Conservation (phyloP, 2,797 vertebrate genomes). For the Ficedula albicollis region DNA sequence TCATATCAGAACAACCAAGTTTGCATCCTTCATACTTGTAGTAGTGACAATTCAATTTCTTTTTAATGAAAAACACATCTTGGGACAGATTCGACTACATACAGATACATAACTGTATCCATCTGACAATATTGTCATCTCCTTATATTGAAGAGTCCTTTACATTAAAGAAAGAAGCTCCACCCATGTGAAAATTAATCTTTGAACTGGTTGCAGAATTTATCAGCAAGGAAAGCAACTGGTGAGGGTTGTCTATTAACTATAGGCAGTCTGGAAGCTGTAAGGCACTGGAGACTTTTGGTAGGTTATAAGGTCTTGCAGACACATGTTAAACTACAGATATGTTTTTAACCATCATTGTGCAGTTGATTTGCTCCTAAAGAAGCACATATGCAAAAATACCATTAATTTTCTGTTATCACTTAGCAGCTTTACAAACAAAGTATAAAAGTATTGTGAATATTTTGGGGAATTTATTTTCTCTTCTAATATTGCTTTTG, state of each 20-base stretch:
- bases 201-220: not conserved
- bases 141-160: not conserved
- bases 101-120: not conserved
- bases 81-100: not conserved
- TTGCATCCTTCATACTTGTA: not conserved
- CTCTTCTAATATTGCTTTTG: not conserved
- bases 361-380: not conserved
- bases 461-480: not conserved
- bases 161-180: not conserved
- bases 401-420: not conserved
- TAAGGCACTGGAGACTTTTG: not conserved
- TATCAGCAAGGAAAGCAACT: not conserved
- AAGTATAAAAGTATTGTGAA: not conserved
- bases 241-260: not conserved
- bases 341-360: not conserved
- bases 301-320: not conserved
- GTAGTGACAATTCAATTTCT: not conserved
- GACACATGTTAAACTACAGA: not conserved
- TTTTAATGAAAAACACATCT: not conserved
- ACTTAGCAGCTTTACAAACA: not conserved
- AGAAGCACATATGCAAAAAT: not conserved
- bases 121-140: not conserved
- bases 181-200: fast-evolving
- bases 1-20: not conserved
- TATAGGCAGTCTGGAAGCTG: not conserved